A percentile compares a stretch with the other conserved stretches of the same genome.
Evolutionary conservation across 2,888 invertebrate species (phyloP).

Genomic region (Drosophila pegasa): DNA sequence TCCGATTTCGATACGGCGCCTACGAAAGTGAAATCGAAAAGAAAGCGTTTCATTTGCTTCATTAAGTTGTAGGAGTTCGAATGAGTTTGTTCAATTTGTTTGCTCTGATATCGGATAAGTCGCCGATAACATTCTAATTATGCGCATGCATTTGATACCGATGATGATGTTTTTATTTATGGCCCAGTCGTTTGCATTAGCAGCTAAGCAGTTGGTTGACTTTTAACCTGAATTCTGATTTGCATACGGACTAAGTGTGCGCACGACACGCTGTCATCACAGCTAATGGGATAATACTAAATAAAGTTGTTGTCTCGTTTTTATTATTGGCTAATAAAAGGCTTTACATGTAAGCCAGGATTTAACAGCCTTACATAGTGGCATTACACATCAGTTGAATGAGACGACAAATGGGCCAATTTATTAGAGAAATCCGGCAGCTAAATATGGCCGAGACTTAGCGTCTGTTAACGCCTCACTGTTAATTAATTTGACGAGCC

Average conservation of each 20-base stretch:
- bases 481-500: slow-evolving; percentile 20
- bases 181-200: slow-evolving; percentile 26
- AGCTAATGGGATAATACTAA: slow-evolving; percentile 32
- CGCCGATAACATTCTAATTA: slow-evolving; percentile 66
- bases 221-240: slow-evolving; percentile 46
- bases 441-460: slow-evolving; percentile 14
- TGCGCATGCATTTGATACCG: slow-evolving; percentile 31
- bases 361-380: slow-evolving; percentile 3
- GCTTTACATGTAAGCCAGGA: slow-evolving; percentile 6
- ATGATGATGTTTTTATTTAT: slow-evolving; percentile 60
- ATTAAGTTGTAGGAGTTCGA: slow-evolving; percentile 73
- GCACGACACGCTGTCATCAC: slow-evolving; percentile 28
- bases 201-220: slow-evolving; percentile 29
- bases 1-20: slow-evolving; percentile 34
- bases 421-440: slow-evolving; percentile 13
- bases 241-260: slow-evolving; percentile 11
- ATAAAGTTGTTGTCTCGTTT: slow-evolving; percentile 41
- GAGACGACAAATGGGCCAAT: slow-evolving; percentile 11
- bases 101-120: slow-evolving; percentile 35
- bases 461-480: slow-evolving; percentile 19
- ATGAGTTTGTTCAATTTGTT: slow-evolving; percentile 61
- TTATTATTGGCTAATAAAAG: slow-evolving; percentile 12
- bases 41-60: slow-evolving; percentile 60
- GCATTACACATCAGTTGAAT: slow-evolving; percentile 8
- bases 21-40: slow-evolving; percentile 71